Evolutionary conservation across 2,797 vertebrate species (phyloP).

Genomic region (Spinus pinus): DNA sequence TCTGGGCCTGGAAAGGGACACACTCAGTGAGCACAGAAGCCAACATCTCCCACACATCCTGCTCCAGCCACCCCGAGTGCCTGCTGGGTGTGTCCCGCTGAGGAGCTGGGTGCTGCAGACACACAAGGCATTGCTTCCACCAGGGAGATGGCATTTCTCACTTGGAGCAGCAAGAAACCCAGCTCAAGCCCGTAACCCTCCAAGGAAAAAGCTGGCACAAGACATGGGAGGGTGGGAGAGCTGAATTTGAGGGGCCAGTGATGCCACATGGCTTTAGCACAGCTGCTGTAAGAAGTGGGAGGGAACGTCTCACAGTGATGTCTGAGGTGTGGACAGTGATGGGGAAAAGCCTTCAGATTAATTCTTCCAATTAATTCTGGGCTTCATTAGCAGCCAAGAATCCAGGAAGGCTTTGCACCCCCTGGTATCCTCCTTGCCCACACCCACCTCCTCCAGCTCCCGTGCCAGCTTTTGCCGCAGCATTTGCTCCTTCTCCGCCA

Average conservation of each 20-base stretch:
- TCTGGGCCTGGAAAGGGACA: conserved; percentile 78
- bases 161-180: neutral
- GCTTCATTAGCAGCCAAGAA: neutral
- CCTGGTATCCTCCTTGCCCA: rapidly evolving
- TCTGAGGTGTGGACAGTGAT: neutral
- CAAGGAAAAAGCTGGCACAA: neutral
- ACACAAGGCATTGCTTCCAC: neutral
- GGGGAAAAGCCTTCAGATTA: neutral
- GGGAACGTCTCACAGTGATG: rapidly evolving
- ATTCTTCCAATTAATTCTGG: neutral
- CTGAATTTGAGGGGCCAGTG: neutral
- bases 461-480: conserved; percentile 78
- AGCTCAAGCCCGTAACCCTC: neutral
- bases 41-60: neutral
- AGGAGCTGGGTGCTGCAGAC: neutral
- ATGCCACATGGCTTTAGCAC: neutral
- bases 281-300: neutral
- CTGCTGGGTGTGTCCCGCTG: rapidly evolving
- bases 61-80: neutral
- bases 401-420: neutral
- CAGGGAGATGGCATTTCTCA: neutral
- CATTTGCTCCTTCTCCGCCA: conserved; percentile 77
- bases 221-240: neutral
- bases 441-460: conserved; percentile 85
- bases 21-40: neutral